These are phyloP conservation scores for Gallinago nigripennis DNA, from an alignment of 2,797 vertebrate genomes.

Conservation along the genomic window DNA sequence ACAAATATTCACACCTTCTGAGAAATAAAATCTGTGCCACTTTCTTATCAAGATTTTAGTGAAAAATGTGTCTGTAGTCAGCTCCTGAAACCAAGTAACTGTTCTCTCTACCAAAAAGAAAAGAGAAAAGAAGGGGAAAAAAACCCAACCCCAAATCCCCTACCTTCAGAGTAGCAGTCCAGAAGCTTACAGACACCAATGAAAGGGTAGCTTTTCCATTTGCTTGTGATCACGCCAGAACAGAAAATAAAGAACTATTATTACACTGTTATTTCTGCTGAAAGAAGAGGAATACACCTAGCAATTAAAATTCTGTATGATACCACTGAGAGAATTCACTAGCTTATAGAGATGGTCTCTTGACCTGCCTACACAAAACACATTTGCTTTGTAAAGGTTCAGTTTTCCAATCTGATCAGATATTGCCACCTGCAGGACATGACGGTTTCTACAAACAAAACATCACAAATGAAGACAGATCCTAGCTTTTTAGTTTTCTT, in stretches of 20 bases:
- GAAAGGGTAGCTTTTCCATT: background rate
- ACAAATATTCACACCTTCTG: background rate
- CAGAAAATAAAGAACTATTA: conserved; percentile 2
- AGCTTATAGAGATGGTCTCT: background rate
- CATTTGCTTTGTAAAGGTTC: background rate
- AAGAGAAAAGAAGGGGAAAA: background rate
- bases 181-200: background rate
- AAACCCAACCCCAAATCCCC: background rate
- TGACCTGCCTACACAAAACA: background rate
- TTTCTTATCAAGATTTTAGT: background rate
- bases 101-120: background rate
- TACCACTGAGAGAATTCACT: background rate
- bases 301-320: background rate
- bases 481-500: background rate
- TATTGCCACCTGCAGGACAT: conserved; percentile 47
- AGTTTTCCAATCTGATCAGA: background rate
- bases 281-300: background rate
- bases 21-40: background rate
- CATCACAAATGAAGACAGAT: background rate
- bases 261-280: background rate
- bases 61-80: background rate
- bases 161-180: background rate
- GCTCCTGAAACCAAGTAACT: background rate
- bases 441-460: background rate
- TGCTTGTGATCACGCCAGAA: background rate